A percentile compares a stretch with the other conserved stretches of the same genome.
Evolutionary conservation across 2,113 vertebrate genomes (phyloP).

Genomic region (Rhinichthys klamathensis): DNA sequence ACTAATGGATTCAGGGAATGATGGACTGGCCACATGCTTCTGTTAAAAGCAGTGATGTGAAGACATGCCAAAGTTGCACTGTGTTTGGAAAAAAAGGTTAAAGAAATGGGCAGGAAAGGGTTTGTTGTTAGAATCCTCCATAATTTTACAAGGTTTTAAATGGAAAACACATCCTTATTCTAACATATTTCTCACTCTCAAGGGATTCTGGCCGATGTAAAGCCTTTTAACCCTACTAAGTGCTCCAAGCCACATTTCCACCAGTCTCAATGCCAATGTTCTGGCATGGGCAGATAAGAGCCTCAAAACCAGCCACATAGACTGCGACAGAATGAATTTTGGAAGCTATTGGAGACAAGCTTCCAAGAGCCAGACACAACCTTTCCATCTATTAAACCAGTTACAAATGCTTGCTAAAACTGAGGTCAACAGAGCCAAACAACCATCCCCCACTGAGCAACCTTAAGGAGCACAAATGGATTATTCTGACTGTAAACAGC

Average conservation of each 20-base stretch:
- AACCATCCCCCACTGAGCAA: not conserved
- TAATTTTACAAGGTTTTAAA: slow-evolving; percentile 11
- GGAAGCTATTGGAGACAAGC: slow-evolving; percentile 11
- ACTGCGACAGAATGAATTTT: slow-evolving; percentile 12
- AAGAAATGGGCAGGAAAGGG: not conserved
- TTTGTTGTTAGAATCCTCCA: not conserved
- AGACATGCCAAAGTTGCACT: not conserved
- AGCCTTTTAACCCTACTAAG: slow-evolving; percentile 28
- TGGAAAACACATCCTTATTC: not conserved
- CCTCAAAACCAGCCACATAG: slow-evolving; percentile 47
- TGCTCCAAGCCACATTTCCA: slow-evolving; percentile 27
- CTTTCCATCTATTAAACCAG: slow-evolving; percentile 28
- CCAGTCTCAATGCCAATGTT: slow-evolving; percentile 47
- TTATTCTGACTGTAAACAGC: slow-evolving; percentile 9
- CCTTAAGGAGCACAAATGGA: not conserved
- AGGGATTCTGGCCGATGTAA: not conserved
- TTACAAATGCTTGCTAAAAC: slow-evolving; percentile 23
- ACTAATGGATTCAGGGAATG: slow-evolving; percentile 15
- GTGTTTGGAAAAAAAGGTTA: not conserved
- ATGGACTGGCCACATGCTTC: not conserved
- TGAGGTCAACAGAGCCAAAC: not conserved
- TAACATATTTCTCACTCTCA: not conserved
- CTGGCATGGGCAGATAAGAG: slow-evolving; percentile 69
- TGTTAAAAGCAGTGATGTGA: slow-evolving; percentile 1
- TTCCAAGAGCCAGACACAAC: slow-evolving; percentile 11